Evolutionary conservation across 2,888 invertebrate genomes (phyloP), one percentile per base, ranked within the genome.

Genomic region (Sialis fuliginosa): DNA sequence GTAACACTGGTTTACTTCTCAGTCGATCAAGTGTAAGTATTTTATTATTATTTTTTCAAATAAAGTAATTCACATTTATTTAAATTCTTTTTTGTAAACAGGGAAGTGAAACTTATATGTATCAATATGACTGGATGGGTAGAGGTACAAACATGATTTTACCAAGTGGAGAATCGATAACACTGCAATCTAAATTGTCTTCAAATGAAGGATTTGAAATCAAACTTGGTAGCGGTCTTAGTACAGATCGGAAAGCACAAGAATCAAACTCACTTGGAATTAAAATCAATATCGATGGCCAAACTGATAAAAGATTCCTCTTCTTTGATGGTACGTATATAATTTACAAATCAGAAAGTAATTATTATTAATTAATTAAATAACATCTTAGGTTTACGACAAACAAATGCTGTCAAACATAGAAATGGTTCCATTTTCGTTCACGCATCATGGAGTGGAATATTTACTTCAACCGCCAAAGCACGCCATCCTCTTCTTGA

Each of bases 61-160:
- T 42, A n/a, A 6, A 6, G 9, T 13, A 22, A 39, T 42, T 30
- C 5, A 42, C 10, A 22, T 43, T 44, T 47, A 30, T 44, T 45
- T 33, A 37, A 46, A 43, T 37, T 48, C 46, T 39, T 47, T 46
- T 52, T 55, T 53, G 34, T 53, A 66, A 68, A 45, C 59, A 81
- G 81, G 85, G 85, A 51, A 83, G 84, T 22, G 86, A 88, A 58
- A 86, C 90, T 0, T 89, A 83, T 53, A 84, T 91, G 55, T 95
- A 93, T 65, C 82, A 86, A 58, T 95, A 93, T 58, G 91, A 95
- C 58, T 79, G 81, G 62, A 75, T 89, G 51, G 95, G 95, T 2
- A 75, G 93, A 41, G 81, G 91, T 4, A 82, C 80, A 0, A 81
- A 83, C 56, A 83, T 89, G 46, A 85, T 89, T 52, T 72, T 91